Conservation (phyloP, 2,797 vertebrate species). For the Siniperca scherzeri region DNA sequence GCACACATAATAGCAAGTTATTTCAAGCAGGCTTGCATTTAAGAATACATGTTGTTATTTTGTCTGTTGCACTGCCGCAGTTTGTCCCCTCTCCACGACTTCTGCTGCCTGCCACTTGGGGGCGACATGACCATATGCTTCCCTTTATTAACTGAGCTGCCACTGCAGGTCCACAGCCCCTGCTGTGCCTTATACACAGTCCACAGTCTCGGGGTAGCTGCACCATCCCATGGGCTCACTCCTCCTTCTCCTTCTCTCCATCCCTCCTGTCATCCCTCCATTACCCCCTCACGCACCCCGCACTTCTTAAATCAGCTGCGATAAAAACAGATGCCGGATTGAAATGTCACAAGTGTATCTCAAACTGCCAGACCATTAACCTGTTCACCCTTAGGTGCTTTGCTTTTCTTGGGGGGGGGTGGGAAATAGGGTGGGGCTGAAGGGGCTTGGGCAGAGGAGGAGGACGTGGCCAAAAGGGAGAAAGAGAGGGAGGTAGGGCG, state of each 20-base stretch:
- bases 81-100: constrained; percentile 58
- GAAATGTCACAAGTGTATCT: constrained; percentile 90
- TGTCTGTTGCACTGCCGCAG: constrained; percentile 68
- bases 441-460: constrained; percentile 12
- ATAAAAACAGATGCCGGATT: constrained; percentile 88
- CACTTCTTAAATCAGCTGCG: constrained; percentile 84
- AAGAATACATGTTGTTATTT: constrained; percentile 40
- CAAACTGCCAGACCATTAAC: constrained; percentile 90
- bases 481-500: constrained; percentile 40
- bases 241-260: constrained; percentile 32
- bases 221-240: constrained; percentile 46
- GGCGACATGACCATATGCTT: constrained; percentile 81
- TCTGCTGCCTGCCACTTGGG: constrained; percentile 78
- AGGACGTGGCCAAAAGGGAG: background rate
- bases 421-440: constrained; percentile 3
- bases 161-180: constrained; percentile 60
- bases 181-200: constrained; percentile 58
- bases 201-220: constrained; percentile 52
- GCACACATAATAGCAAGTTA: background rate
- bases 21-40: constrained; percentile 23
- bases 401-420: constrained; percentile 58
- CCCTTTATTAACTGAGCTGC: constrained; percentile 29
- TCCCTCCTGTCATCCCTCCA: constrained; percentile 55
- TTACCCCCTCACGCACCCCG: constrained; percentile 49
- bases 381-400: constrained; percentile 82